Evolutionary conservation across 2,888 invertebrate species (phyloP).

Genomic region (Drosophila meridionalis): DNA sequence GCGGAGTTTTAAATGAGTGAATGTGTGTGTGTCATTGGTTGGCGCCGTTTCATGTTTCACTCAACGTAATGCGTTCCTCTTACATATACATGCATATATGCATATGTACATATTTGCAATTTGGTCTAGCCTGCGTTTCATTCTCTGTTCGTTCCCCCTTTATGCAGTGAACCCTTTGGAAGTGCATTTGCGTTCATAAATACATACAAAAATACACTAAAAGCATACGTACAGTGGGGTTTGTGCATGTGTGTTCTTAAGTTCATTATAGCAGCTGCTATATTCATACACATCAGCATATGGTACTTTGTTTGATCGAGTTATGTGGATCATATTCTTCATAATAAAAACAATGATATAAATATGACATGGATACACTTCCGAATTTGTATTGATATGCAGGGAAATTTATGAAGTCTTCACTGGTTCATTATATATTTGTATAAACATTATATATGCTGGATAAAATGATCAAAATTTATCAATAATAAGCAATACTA

Average conservation of each 20-base stretch:
- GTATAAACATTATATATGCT: no score
- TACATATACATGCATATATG: slow-evolving; percentile 35
- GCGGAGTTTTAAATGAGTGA: slow-evolving; percentile 30
- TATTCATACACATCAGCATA: slow-evolving; percentile 9
- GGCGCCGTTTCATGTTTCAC: slow-evolving; percentile 64
- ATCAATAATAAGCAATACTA: no score
- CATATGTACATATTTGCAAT: slow-evolving; percentile 43
- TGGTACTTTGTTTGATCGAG: slow-evolving; percentile 11
- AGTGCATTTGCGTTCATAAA: slow-evolving; percentile 30
- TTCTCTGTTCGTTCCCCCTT: slow-evolving; percentile 62
- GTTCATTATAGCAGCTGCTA: slow-evolving; percentile 49
- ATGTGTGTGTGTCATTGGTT: slow-evolving; percentile 28
- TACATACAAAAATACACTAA: background rate
- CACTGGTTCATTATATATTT: background rate
- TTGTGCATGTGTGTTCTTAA: slow-evolving; percentile 18
- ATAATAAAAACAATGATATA: slow-evolving; percentile 8
- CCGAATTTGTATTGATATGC: background rate
- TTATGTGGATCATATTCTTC: slow-evolving; percentile 16
- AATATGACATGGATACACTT: background rate
- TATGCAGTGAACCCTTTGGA: slow-evolving; percentile 38
- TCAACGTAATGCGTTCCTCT: slow-evolving; percentile 58
- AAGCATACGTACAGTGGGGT: background rate
- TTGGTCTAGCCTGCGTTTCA: slow-evolving; percentile 65
- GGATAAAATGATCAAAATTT: background rate
- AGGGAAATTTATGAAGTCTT: background rate